Conservation (phyloP, 1,140 invertebrate species). For the Eulimnadia texana region DNA sequence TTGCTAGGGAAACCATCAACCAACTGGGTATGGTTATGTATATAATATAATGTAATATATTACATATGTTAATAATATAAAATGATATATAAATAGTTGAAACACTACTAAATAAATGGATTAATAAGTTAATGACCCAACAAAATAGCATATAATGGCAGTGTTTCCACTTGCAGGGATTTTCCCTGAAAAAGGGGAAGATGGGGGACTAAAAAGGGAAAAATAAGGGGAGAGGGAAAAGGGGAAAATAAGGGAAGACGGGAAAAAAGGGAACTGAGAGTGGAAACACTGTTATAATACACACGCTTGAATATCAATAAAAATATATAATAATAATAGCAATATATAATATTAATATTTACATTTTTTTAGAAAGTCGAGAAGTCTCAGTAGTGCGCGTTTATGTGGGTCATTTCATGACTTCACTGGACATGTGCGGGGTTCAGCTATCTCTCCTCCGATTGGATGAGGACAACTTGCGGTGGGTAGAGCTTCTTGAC, state of each 20-base stretch:
- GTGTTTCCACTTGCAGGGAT: no score
- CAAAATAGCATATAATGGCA: no score
- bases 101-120: background rate
- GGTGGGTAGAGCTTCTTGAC: conserved; percentile 42
- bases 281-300: no score
- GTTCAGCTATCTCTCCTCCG: conserved; percentile 56
- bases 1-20: conserved; percentile 48
- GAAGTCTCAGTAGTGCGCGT: conserved; percentile 41
- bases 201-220: no score
- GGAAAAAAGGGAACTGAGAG: no score
- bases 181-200: no score
- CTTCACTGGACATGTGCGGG: conserved; percentile 66
- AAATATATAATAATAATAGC: no score
- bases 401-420: conserved; percentile 56
- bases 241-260: no score
- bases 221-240: no score
- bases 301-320: no score
- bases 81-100: no score
- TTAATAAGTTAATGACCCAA: no score
- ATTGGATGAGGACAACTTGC: conserved; percentile 30
- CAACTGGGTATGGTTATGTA: conserved; percentile 37
- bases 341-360: background rate
- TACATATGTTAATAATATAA: conserved; percentile 17
- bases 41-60: background rate
- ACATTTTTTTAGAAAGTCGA: conserved; percentile 31